These are phyloP conservation scores for Branchipolynoe longqiensis DNA, from an alignment of 2,888 invertebrate genomes.

Conservation along the genomic window DNA sequence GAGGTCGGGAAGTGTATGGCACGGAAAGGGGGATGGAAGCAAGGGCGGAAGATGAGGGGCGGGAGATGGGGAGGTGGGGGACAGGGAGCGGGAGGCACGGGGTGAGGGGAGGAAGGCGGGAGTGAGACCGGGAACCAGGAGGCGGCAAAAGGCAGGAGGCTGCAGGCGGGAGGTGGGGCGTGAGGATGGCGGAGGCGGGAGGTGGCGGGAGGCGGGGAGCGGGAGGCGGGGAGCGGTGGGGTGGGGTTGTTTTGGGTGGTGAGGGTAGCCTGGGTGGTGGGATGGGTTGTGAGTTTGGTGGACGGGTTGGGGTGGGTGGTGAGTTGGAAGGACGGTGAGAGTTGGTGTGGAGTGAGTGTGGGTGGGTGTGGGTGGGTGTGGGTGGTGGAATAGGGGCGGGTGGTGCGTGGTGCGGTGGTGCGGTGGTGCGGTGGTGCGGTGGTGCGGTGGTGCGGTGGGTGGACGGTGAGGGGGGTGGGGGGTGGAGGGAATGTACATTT, in stretches of 20 bases:
- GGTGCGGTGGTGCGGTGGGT: neutral
- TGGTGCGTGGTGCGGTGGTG: neutral
- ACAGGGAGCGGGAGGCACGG: conserved; percentile 21
- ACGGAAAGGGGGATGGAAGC: too few relatives aligned
- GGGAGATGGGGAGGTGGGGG: conserved; percentile 34
- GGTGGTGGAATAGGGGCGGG: neutral
- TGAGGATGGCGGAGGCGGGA: neutral
- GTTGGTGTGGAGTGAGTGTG: neutral
- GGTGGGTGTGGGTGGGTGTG: neutral
- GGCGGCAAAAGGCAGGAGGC: neutral
- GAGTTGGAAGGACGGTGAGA: neutral
- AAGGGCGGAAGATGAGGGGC: too few relatives aligned
- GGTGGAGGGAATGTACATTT: too few relatives aligned
- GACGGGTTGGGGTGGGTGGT: neutral
- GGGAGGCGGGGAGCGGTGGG: neutral
- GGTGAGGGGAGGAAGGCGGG: too few relatives aligned
- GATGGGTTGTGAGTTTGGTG: neutral
- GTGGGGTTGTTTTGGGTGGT: neutral
- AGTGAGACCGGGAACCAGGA: neutral
- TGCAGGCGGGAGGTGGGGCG: neutral
- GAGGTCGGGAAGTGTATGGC: too few relatives aligned
- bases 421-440: neutral
- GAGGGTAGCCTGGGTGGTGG: neutral
- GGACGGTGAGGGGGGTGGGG: neutral
- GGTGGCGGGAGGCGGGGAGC: neutral